Evolutionary conservation across 2,888 invertebrate genomes (phyloP), one percentile per base, ranked within the genome.

Genomic region (Laothoe populi): DNA sequence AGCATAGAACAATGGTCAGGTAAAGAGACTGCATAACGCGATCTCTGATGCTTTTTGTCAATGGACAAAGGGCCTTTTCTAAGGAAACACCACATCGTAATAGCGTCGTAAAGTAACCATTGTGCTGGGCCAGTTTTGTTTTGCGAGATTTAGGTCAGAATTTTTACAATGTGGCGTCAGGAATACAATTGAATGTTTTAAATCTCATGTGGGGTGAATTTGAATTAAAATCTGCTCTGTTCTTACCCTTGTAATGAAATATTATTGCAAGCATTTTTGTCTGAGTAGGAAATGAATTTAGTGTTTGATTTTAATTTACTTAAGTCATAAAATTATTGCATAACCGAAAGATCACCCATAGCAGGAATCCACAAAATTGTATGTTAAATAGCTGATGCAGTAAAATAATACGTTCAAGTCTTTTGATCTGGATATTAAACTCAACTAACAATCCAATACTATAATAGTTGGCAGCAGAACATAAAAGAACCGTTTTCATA

Each of bases 31-130:
- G 85, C 86, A 87, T 86, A 89, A 90, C 82, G 86, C 83, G 86
- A 89, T 90, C 88, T 88, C 82, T 77, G 78, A 84, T 77, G 86
- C 86, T 90, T 90, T 91, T 91, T 90, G 90, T 91, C 87, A 88
- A 89, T 89, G 90, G 81, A 92, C 90, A 92, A 92, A 89, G 86
- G 88, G 80, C 77, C 90, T 87, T 87, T 91, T 92, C 90, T 90
- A 87, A 85, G 87, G 89, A 88, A 89, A 89, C 90, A 90, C 90
- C 91, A 90, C 91, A 89, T 92, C 92, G 92, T 92, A 91, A 92
- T 89, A 81, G 87, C 86, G 80, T 88, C 88, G 86, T 91, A 91
- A 92, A 92, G 84, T 86, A 87, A 84, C 86, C 86, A 90, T 90
- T 91, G 91, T 90, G 85, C 82, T 86, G 81, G 78, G 71, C 77